Evolutionary conservation across 1,140 invertebrate genomes (phyloP).

Genomic region (Caenorhabditis remanei): DNA sequence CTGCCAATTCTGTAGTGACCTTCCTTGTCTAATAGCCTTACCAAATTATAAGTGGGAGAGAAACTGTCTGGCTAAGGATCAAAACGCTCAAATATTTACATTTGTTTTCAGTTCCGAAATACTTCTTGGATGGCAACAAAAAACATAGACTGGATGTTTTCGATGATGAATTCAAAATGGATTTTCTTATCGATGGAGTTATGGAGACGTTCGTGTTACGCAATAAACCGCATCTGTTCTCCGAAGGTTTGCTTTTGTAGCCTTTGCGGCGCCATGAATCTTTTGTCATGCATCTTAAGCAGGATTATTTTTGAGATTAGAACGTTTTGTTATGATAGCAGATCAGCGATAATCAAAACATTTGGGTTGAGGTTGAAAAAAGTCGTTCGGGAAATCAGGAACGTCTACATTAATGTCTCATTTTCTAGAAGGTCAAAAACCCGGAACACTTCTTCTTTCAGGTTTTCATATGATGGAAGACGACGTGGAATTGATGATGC

Average conservation of each 20-base stretch:
- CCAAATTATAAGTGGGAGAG: neutral
- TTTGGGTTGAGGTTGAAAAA: neutral
- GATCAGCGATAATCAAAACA: neutral
- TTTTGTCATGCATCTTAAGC: constrained; percentile 22
- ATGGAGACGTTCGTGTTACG: constrained; percentile 52
- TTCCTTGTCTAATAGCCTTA: constrained; percentile 35
- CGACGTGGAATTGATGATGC: constrained; percentile 33
- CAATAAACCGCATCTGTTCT: constrained; percentile 43
- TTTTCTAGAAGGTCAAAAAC: constrained; percentile 18
- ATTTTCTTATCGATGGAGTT: constrained; percentile 39
- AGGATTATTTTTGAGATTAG: constrained; percentile 31
- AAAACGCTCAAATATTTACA: neutral
- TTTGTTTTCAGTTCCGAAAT: constrained; percentile 52
- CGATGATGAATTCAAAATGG: constrained; percentile 51
- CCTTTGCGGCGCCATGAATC: neutral
- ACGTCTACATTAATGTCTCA: neutral
- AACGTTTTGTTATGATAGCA: constrained; percentile 29
- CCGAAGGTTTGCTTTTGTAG: constrained; percentile 53
- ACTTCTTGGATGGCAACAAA: constrained; percentile 47
- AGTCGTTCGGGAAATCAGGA: constrained; percentile 20
- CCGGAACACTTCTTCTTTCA: constrained; percentile 44
- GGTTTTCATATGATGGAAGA: constrained; percentile 56
- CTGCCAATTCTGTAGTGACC: constrained; percentile 37
- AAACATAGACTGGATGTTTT: constrained; percentile 7
- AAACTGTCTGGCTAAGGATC: neutral